Percentiles rank a stretch among this genome's conserved stretches.
These are phyloP conservation scores for Phortica magna DNA, from an alignment of 2,888 invertebrate species.

Conservation along the genomic window DNA sequence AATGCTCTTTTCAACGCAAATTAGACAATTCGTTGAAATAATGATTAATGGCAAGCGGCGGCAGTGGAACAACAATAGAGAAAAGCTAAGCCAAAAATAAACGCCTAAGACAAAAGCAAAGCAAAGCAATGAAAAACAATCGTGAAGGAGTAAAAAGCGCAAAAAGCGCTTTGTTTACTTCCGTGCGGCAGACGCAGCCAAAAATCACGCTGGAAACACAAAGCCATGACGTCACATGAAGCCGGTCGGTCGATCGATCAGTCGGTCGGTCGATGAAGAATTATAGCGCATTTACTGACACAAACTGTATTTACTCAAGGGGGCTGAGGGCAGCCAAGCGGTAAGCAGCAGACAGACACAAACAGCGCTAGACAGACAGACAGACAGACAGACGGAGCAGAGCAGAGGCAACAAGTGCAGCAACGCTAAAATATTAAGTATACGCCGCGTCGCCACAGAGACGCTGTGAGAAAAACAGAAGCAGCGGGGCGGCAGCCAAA, in stretches of 20 bases:
- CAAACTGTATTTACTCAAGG: no score
- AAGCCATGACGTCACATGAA: conserved; percentile 64
- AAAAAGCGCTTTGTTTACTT: conserved; percentile 62
- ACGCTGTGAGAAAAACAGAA: conserved; percentile 58
- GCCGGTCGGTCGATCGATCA: neutral
- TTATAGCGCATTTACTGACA: conserved; percentile 2
- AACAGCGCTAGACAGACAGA: neutral
- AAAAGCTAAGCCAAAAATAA: neutral
- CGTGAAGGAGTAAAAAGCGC: conserved; percentile 26
- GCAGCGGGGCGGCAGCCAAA: conserved; percentile 61
- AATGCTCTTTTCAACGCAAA: conserved; percentile 5
- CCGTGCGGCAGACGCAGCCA: conserved; percentile 48
- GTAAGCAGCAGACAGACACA: neutral
- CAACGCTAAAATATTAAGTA: neutral
- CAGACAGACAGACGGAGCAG: neutral
- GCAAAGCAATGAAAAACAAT: conserved; percentile 18
- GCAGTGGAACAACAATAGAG: neutral
- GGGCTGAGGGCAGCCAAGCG: neutral
- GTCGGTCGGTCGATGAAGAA: neutral
- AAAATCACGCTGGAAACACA: conserved; percentile 46
- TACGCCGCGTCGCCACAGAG: neutral
- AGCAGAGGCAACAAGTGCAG: neutral
- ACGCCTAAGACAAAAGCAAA: neutral
- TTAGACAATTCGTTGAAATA: conserved; percentile 47
- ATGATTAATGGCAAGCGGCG: conserved; percentile 46